Evolutionary conservation across 1,140 invertebrate genomes (phyloP), one percentile per base, ranked within the genome.

Genomic region (Carposina sasakii): DNA sequence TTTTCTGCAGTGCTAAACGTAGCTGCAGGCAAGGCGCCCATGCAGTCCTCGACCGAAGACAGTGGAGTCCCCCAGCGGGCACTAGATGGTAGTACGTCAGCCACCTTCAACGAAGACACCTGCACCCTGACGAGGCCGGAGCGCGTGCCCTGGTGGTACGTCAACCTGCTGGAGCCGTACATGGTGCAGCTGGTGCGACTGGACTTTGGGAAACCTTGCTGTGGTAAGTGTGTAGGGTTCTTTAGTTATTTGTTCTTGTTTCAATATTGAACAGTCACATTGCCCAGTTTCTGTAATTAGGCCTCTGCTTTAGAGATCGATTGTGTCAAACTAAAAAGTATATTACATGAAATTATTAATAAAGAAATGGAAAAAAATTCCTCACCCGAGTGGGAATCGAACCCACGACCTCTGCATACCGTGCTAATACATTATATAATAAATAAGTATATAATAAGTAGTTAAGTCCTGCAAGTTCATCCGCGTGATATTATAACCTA

Each of bases 111-210:
- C 52, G 71, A 90, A 0, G 92, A 94, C 42, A 97, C 95, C 0
- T 98, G 96, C 74, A 96, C 94, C 0, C 83, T 95, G 22, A 97
- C 96, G 0, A 93, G 92, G 74, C 77, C 89, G 0, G 96, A 97
- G 76, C 77, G 89, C 3, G 88, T 90, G 10, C 96, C 96, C 5
- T 97, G 96, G 96, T 98, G 96, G 95, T 97, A 97, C 81, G 96
- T 98, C 57, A 98, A 98, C 78, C 88, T 98, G 0, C 86, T 98
- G 20, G 96, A 98, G 67, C 96, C 96, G 0, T 97, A 97, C 74
- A 96, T 97, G 94, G 95, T 98, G 26, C 95, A 98, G 76, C 87
- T 97, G 34, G 96, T 98, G 8, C 85, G 96, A 28, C 84, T 98
- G 31, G 96, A 97, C 85, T 97, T 97, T 74, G 96, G 96, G 33